Base-by-base conservation (phyloP, 2,888 invertebrate genomes). In the Drosophila histrio region DNA sequence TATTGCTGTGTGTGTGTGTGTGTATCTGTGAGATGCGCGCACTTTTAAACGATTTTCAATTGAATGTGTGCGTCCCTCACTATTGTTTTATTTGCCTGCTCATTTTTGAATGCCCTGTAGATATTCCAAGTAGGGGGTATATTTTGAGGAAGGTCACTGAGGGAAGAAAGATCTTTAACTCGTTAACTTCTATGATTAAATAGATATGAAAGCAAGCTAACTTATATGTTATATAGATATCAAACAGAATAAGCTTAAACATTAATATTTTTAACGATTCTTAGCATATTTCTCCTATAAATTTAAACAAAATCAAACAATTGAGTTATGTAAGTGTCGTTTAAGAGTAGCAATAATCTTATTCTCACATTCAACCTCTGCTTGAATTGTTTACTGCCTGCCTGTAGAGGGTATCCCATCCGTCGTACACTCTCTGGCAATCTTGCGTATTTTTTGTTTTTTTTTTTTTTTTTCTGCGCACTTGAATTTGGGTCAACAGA, bases 21-120 rank as follows among this genome's bases (percentile, higher is more conserved):
- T 64, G 39, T 73, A 63, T 65, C 44, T 53, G n/a, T 53, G 62
- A 59, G 70, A 53, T 64, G 59, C 53, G 64, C 58, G 47, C 47
- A 53, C 52, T 62, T 68, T 78, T 60, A 63, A 77, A 77, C 84
- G 81, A 72, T 72, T 85, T 82, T 83, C 86, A 85, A 85, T 87
- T 87, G 88, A 79, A 46, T 60, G 47, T 60, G 47, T 43, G 38
- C 22, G 46, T 38, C 24, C 39, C 69, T 56, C 63, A 62, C 49
- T 52, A 41, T 62, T 52, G 52, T 13, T 22, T 43, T 52, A 19
- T 64, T 61, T 38, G 30, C 52, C 38, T 69, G 17, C 24, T 34
- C 5, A 11, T 43, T 38, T 30, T 17, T n/a, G n/a, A n/a, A 61
- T 50, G 50, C 70, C 54, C 68, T 53, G 52, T 54, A 53, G 0